phyloP scores from a whole-genome alignment of 2,797 vertebrate genomes.

The Rallus crepitans region DNA sequence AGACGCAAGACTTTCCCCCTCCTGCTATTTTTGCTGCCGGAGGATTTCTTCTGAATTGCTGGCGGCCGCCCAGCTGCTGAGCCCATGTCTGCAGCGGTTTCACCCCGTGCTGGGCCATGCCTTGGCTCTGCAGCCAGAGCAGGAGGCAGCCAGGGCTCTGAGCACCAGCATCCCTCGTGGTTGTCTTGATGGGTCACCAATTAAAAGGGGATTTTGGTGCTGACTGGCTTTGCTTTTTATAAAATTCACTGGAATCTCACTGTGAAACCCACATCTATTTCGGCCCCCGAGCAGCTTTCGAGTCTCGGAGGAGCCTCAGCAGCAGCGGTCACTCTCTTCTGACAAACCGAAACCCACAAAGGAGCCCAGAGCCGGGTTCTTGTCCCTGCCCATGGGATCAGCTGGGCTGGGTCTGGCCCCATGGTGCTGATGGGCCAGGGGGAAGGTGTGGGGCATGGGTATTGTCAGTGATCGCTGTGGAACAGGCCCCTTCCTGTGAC shows the following conservation, averaged over 20 bases:
- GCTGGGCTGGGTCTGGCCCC: rapidly evolving
- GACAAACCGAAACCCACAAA: neutral
- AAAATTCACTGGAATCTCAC: constrained; percentile 62
- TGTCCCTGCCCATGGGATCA: rapidly evolving
- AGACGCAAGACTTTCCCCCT: neutral
- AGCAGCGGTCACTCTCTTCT: constrained; percentile 20
- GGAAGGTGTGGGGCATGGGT: rapidly evolving
- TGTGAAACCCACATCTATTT: constrained; percentile 1
- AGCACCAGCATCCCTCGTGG: rapidly evolving
- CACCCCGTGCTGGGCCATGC: neutral
- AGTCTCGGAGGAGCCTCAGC: neutral
- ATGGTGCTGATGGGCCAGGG: rapidly evolving
- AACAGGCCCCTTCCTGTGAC: neutral
- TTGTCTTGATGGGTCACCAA: neutral
- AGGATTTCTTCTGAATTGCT: neutral
- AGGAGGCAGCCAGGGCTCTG: neutral
- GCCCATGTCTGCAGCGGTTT: rapidly evolving
- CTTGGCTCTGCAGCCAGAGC: rapidly evolving
- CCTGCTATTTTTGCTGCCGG: neutral
- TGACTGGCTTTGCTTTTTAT: neutral
- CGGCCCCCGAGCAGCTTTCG: neutral
- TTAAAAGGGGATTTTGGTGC: neutral
- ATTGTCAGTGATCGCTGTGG: rapidly evolving
- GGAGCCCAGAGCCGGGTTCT: neutral
- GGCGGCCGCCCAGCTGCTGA: rapidly evolving